phyloP scores from a whole-genome alignment of 1,140 invertebrate genomes.

The Neodiprion pinetum region DNA sequence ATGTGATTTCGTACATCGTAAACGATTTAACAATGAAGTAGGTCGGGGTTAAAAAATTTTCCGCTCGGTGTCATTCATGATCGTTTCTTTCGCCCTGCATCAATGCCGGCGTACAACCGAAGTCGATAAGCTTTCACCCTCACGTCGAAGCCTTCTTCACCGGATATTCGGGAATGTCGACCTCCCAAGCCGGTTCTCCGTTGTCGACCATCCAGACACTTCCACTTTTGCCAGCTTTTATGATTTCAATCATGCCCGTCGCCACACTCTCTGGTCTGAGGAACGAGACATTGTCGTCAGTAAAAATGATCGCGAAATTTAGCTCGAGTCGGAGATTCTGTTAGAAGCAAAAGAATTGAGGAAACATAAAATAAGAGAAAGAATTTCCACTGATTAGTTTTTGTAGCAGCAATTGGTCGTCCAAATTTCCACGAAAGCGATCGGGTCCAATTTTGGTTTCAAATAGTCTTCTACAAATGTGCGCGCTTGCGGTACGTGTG shows the following conservation, averaged over 20 bases:
- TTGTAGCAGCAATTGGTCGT: too few species aligned
- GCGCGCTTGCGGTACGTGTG: too few species aligned
- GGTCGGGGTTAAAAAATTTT: neutral
- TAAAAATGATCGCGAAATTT: neutral
- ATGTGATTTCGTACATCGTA: too few species aligned
- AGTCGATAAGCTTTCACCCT: too few species aligned
- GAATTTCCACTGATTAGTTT: too few species aligned
- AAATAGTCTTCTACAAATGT: too few species aligned
- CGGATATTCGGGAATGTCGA: constrained; percentile 53
- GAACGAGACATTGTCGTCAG: constrained; percentile 20
- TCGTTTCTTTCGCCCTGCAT: neutral
- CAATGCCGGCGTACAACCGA: too few species aligned
- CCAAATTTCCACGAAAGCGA: neutral
- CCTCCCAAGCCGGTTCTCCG: constrained; percentile 61
- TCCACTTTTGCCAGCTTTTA: constrained; percentile 60
- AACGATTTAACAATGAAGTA: too few species aligned
- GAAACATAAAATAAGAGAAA: too few species aligned
- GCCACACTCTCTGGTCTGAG: constrained; percentile 57
- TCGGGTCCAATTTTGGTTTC: too few species aligned
- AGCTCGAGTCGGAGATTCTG: neutral
- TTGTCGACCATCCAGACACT: constrained; percentile 63
- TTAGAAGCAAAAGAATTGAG: too few species aligned
- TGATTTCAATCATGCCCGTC: constrained; percentile 58
- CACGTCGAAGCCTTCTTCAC: neutral
- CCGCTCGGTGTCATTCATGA: neutral